Evolutionary conservation across 2,797 vertebrate species (phyloP).

Genomic region (Clamator glandarius): DNA sequence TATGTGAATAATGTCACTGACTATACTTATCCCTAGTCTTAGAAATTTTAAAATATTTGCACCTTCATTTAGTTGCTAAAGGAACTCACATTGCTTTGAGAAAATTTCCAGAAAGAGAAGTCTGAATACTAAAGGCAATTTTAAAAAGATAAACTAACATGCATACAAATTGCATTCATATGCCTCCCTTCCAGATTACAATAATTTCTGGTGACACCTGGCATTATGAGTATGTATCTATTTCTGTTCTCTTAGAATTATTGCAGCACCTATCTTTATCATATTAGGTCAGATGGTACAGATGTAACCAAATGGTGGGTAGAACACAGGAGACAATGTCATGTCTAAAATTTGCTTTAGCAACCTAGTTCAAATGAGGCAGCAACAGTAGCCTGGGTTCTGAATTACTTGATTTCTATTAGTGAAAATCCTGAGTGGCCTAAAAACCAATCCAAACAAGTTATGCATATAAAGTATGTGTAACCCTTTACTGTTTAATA

Average conservation of each 20-base stretch:
- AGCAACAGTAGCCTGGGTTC: not conserved
- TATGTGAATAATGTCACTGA: not conserved
- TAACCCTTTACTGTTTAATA: not conserved
- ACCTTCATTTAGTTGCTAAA: not conserved
- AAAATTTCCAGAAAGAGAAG: not conserved
- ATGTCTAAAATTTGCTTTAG: not conserved
- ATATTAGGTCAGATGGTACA: not conserved
- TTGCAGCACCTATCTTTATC: not conserved
- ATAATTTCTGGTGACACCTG: not conserved
- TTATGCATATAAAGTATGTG: not conserved
- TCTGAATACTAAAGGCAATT: not conserved
- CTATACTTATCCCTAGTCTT: not conserved
- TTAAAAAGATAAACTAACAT: not conserved
- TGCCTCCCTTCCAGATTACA: not conserved
- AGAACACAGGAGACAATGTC: not conserved
- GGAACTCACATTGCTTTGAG: not conserved
- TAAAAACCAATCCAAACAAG: not conserved
- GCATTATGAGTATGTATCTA: not conserved
- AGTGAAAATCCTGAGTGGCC: not conserved
- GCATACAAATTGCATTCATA: not conserved
- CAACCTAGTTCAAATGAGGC: not conserved
- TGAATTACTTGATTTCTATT: constrained; percentile 2
- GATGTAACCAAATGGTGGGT: not conserved
- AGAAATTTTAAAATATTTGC: not conserved
- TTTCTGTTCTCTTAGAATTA: not conserved